Base-by-base conservation (phyloP, 2,888 invertebrate genomes). In the Dastarcus helophoroides region DNA sequence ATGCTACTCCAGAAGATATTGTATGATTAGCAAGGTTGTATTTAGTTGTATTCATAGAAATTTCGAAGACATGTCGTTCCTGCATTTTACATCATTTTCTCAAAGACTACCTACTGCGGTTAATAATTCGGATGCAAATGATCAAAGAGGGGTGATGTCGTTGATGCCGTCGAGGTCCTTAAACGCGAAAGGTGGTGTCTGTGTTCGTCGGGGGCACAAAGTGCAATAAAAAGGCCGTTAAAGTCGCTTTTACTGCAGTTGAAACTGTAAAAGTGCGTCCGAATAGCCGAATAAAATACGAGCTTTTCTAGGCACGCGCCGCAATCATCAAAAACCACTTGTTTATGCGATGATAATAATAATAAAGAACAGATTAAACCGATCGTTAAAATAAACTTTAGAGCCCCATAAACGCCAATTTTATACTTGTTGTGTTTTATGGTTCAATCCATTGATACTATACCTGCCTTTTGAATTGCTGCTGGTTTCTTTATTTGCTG, bases 161-260 rank as follows among this genome's bases (percentile, higher is more conserved):
- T n/a, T n/a, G n/a, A n/a, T n/a, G n/a, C n/a, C n/a, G n/a, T n/a
- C n/a, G n/a, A n/a, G n/a, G n/a, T n/a, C n/a, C n/a, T n/a, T n/a
- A n/a, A n/a, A n/a, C n/a, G n/a, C n/a, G n/a, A n/a, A n/a, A n/a
- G n/a, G n/a, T n/a, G n/a, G n/a, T n/a, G n/a, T n/a, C n/a, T n/a
- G n/a, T n/a, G n/a, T n/a, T n/a, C n/a, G n/a, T n/a, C n/a, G n/a
- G n/a, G n/a, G n/a, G n/a, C n/a, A n/a, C n/a, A n/a, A n/a, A 58
- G 58, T 54, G 59, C 56, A 60, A 60, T 60, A 61, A 61, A 61
- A 61, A 46, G 50, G 51, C 51, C 60, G 57, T 60, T 60, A 61
- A 62, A 60, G 46, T 44, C 58, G 57, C 57, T 60, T 61, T 60
- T 61, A 60, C 54, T 54, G 56, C 59, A 58, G 54, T 60, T 60